These are phyloP conservation scores for Sula dactylatra DNA, from an alignment of 2,113 vertebrate species.

Conservation along the genomic window DNA sequence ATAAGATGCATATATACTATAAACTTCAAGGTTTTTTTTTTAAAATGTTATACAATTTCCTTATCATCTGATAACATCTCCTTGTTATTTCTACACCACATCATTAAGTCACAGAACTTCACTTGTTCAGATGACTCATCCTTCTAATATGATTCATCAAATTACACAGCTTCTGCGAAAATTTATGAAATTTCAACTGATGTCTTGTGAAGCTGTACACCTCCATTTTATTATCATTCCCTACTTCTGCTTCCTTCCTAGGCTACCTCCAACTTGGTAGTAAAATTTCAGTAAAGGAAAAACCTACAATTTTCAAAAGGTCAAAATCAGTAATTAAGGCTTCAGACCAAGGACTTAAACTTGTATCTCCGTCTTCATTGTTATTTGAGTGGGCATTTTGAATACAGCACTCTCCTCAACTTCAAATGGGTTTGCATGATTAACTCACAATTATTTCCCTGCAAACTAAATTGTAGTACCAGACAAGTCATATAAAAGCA, in stretches of 20 bases:
- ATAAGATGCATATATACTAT: neutral
- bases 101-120: conserved; percentile 25
- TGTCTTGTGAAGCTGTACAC: conserved; percentile 3
- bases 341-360: neutral
- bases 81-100: neutral
- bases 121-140: conserved; percentile 43
- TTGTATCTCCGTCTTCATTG: neutral
- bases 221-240: neutral
- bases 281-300: neutral
- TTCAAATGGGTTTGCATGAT: neutral
- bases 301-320: neutral
- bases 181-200: neutral
- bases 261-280: neutral
- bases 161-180: neutral
- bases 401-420: neutral
- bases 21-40: neutral
- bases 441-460: neutral
- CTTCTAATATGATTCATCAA: conserved; percentile 49
- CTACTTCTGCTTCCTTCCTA: neutral
- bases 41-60: neutral
- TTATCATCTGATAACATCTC: neutral
- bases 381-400: neutral
- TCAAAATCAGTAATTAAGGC: neutral
- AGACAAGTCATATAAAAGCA: neutral
- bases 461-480: neutral